Conservation (phyloP, 2,888 invertebrate genomes). For the Atherix ibis region DNA sequence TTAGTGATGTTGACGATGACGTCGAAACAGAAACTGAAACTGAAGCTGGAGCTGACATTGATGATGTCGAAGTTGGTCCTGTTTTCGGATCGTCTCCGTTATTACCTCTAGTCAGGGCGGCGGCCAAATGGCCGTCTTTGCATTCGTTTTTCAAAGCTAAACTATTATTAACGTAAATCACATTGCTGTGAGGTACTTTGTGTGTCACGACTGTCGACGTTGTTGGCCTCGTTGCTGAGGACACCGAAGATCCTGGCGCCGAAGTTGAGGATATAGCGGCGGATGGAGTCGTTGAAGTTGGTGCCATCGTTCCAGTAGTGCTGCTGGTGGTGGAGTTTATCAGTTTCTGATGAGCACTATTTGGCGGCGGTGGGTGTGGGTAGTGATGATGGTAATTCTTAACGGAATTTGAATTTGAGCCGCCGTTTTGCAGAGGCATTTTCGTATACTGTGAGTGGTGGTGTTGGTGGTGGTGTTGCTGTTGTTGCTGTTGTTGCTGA, state of each 20-base stretch:
- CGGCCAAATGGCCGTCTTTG: not conserved
- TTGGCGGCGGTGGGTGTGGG: not conserved
- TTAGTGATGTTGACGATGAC: no score
- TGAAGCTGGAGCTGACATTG: no score
- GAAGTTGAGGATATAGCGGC: constrained; percentile 2
- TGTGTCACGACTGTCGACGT: constrained; percentile 14
- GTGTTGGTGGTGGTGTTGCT: constrained; percentile 3
- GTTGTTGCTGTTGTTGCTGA: not conserved
- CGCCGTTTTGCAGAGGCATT: not conserved
- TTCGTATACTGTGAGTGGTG: constrained; percentile 1
- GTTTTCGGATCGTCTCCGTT: no score
- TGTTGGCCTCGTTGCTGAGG: constrained; percentile 8
- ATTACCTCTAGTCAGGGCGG: constrained; percentile 1
- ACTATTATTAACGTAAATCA: constrained; percentile 24
- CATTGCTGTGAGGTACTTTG: constrained; percentile 27
- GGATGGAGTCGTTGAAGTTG: constrained; percentile 9
- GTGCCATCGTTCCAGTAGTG: no score
- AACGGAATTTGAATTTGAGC: not conserved
- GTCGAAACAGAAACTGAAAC: no score
- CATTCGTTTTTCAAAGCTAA: constrained; percentile 2
- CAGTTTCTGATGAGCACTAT: not conserved
- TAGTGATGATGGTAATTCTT: constrained; percentile 1
- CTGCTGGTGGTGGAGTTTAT: not conserved
- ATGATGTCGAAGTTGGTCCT: no score
- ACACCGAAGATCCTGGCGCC: constrained; percentile 7